Conservation (phyloP, 2,113 vertebrate species). For the Etia nguti region DNA sequence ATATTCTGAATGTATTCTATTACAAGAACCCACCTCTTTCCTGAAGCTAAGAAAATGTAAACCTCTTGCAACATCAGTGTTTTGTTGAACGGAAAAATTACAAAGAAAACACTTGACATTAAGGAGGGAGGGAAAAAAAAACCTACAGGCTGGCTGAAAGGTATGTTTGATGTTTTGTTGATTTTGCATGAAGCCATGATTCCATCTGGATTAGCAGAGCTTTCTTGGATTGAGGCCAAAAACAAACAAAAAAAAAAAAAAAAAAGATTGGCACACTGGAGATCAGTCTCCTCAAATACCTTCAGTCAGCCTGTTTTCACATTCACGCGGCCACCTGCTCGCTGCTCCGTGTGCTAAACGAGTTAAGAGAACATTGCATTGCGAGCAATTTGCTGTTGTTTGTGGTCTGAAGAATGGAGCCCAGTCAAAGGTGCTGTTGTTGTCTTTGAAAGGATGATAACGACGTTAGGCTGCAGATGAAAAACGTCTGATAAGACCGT, state of each 20-base stretch:
- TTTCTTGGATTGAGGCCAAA: not conserved
- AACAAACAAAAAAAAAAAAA: not conserved
- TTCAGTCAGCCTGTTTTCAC: not conserved
- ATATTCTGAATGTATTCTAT: not conserved
- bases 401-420: not conserved
- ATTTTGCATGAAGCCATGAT: not conserved
- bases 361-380: not conserved
- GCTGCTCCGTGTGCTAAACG: not conserved
- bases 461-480: not conserved
- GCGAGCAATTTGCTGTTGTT: not conserved
- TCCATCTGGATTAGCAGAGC: conserved; percentile 24
- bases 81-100: conserved; percentile 26
- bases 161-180: not conserved
- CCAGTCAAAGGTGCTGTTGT: not conserved
- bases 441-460: not conserved
- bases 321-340: conserved; percentile 11
- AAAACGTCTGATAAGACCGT: not conserved
- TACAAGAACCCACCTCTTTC: not conserved
- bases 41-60: not conserved
- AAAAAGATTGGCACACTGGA: not conserved
- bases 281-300: not conserved
- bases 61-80: conserved; percentile 5
- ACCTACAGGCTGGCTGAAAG: not conserved
- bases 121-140: not conserved
- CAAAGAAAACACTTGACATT: conserved; percentile 32